Percentiles rank a stretch among this genome's conserved stretches.
phyloP scores from a whole-genome alignment of 2,888 invertebrate genomes.

The Spodoptera littoralis region DNA sequence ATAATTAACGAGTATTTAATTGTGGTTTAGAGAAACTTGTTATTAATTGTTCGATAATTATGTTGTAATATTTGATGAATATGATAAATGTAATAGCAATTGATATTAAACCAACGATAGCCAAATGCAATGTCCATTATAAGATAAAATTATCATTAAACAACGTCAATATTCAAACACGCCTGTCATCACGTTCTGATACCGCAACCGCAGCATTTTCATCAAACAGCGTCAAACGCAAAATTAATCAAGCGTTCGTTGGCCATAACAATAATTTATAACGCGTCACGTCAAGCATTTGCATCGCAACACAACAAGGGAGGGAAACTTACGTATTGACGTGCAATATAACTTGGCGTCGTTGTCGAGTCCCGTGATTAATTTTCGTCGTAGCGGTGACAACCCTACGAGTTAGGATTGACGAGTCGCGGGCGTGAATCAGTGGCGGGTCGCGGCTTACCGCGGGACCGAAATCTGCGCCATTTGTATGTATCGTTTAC shows the following conservation, averaged over 20 bases:
- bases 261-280: constrained; percentile 57
- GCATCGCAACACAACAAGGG: constrained; percentile 42
- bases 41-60: not conserved
- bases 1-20: too few species aligned
- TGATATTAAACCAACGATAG: constrained; percentile 19
- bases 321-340: constrained; percentile 55
- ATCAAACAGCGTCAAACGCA: constrained; percentile 45
- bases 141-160: constrained; percentile 23
- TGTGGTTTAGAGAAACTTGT: too few species aligned
- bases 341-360: constrained; percentile 54
- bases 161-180: constrained; percentile 31
- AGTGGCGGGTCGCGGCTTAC: constrained; percentile 51
- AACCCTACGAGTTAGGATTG: constrained; percentile 45
- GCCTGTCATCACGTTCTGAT: constrained; percentile 27
- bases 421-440: constrained; percentile 60
- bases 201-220: constrained; percentile 35
- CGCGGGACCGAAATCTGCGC: constrained; percentile 34
- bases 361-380: constrained; percentile 45
- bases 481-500: constrained; percentile 49
- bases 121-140: constrained; percentile 19
- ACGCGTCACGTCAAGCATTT: constrained; percentile 53
- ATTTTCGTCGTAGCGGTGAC: constrained; percentile 49
- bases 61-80: not conserved
- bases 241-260: constrained; percentile 55
- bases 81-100: constrained; percentile 17